These are phyloP conservation scores for Apodemus agrarius DNA, from an alignment of 2,797 vertebrate species.

Conservation along the genomic window DNA sequence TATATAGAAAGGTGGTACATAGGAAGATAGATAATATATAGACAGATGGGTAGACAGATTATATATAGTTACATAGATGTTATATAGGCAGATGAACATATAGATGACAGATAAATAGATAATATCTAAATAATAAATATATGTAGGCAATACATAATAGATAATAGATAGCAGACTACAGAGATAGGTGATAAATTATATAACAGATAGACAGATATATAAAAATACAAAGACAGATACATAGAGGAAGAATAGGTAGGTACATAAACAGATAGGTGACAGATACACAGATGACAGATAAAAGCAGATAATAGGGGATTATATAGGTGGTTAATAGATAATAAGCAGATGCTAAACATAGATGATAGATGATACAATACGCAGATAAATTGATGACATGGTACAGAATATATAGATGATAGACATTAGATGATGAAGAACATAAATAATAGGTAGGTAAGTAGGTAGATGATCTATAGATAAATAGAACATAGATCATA, in stretches of 20 bases:
- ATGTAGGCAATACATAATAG: background rate
- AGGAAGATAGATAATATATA: background rate
- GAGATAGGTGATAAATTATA: background rate
- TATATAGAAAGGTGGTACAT: too few relatives aligned
- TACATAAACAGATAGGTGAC: background rate
- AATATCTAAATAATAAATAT: background rate
- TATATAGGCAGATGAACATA: background rate
- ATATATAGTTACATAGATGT: background rate
- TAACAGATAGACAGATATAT: background rate
- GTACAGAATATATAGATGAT: background rate
- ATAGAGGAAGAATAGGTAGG: background rate
- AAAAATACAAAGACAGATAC: background rate
- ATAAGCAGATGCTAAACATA: background rate
- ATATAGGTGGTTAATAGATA: background rate
- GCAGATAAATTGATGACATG: background rate
- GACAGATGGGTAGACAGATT: background rate
- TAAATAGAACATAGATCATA: background rate
- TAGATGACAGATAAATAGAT: background rate
- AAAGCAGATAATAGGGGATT: background rate
- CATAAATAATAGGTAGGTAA: background rate
- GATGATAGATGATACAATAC: background rate
- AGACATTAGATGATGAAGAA: background rate
- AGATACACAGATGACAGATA: background rate
- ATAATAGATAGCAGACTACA: background rate
- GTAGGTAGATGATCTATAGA: background rate